Evolutionary conservation across 1,140 invertebrate species (phyloP).

Genomic region (Atopsyche davidsoni): DNA sequence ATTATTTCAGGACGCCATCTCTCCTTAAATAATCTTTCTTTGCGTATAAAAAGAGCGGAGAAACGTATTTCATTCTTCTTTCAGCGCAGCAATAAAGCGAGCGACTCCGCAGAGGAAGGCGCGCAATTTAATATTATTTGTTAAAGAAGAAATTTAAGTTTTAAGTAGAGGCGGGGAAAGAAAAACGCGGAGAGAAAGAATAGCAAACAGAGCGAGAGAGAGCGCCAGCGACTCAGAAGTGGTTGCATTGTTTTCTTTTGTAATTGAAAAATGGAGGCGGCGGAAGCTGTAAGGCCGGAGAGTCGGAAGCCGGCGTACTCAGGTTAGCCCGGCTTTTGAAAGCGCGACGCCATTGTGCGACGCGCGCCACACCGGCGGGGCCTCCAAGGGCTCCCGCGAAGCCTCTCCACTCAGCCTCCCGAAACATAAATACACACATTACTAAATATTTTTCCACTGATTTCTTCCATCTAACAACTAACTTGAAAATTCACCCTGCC

Average conservation of each 20-base stretch:
- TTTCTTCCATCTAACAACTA: too few relatives aligned
- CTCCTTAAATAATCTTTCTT: too few relatives aligned
- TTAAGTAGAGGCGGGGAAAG: conserved; percentile 24
- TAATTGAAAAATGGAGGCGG: conserved; percentile 30
- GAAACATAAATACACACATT: too few relatives aligned
- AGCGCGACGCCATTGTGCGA: conserved; percentile 29
- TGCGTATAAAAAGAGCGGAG: too few relatives aligned
- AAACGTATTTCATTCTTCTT: too few relatives aligned
- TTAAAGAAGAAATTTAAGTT: conserved; percentile 23
- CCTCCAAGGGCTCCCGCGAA: too few relatives aligned
- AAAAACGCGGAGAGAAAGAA: conserved; percentile 10
- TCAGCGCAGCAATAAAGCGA: neutral
- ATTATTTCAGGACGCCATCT: too few relatives aligned
- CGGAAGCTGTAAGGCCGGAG: conserved; percentile 29
- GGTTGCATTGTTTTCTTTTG: conserved; percentile 29
- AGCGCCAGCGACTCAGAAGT: too few relatives aligned
- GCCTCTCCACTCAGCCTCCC: too few relatives aligned
- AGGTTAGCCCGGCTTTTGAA: conserved; percentile 29
- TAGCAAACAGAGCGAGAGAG: conserved; percentile 27
- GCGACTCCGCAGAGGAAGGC: neutral
- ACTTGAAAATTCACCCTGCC: too few relatives aligned
- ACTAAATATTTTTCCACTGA: too few relatives aligned
- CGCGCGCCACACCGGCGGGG: too few relatives aligned
- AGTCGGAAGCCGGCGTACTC: conserved; percentile 27
- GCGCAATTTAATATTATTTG: conserved; percentile 8